Base-by-base conservation (phyloP, 1,140 invertebrate species). In the Mizuhopecten yessoensis region DNA sequence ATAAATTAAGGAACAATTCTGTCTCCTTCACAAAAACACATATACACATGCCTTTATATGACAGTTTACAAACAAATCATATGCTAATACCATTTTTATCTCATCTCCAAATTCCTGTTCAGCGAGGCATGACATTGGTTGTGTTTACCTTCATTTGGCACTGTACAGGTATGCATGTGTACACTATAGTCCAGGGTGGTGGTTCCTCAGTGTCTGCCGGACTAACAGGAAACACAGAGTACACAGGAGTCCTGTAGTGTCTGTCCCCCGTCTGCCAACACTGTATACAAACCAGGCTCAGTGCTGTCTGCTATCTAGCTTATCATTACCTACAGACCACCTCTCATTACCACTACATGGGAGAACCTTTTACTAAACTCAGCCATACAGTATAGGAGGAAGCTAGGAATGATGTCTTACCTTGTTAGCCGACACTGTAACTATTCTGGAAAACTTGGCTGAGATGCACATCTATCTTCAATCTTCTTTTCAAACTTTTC, bases 131-230 rank as follows among this genome's bases (percentile, higher is more conserved):
- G n/a, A 13, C 57, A 75, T 29, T 29, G 57, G 23, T 75, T 75
- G 23, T n/a, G n/a, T 75, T 75, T 75, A 75, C 57, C 57, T 75
- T 75, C 57, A 29, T 29, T 29, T 75, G n/a, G 57, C n/a, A 75
- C 57, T 75, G 57, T n/a, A 75, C 57, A 75, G 57, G 57, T 75
- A 75, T 75, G 57, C 57, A 75, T 11, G 57, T 75, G n/a, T 75
- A n/a, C 20, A n/a, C 17, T 75, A 29, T 75, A 75, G n/a, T 75
- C 42, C 42, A 45, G 42, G 57, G 57, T 75, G 29, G 57, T 75
- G 9, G n/a, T 75, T 17, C 9, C 1, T 75, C 2, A 17, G 23
- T 29, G 23, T 75, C 57, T 45, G 29, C 23, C 15, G n/a, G 23
- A n/a, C 23, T 1, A 17, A 49, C 20, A 39, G 36, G 36, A 39